These are phyloP conservation scores for Monopterus albus DNA, from an alignment of 2,113 vertebrate species.

Conservation along the genomic window DNA sequence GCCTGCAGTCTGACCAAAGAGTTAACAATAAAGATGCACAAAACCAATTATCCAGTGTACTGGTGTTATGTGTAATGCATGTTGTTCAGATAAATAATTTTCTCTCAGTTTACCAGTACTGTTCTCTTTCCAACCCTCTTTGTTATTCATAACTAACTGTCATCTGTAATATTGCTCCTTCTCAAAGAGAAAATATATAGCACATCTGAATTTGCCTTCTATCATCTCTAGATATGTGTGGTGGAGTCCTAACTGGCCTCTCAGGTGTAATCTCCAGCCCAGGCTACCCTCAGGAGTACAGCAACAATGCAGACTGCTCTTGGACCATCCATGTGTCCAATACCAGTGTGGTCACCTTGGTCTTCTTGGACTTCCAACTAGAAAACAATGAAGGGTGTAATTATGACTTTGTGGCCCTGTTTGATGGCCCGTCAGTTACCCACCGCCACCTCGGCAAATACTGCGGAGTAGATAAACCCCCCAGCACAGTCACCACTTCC, in stretches of 20 bases:
- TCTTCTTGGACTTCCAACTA: conserved; percentile 94
- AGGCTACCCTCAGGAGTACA: conserved; percentile 92
- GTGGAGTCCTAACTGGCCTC: conserved; percentile 90
- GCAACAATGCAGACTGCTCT: conserved; percentile 90
- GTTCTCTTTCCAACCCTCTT: no score
- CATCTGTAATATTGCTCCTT: background rate
- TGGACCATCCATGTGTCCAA: conserved; percentile 89
- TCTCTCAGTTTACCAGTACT: no score
- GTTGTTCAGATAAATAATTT: no score
- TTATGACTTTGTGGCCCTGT: conserved; percentile 93
- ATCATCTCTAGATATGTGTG: conserved; percentile 86
- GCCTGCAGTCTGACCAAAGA: no score
- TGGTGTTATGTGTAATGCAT: no score
- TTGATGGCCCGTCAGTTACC: conserved; percentile 84
- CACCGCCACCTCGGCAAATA: conserved; percentile 84
- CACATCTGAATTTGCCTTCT: background rate
- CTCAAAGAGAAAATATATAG: background rate
- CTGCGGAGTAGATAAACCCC: conserved; percentile 86
- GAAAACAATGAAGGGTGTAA: conserved; percentile 91
- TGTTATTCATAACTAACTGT: no score
- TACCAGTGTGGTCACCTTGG: conserved; percentile 83
- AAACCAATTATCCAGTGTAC: no score
- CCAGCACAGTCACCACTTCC: conserved; percentile 83
- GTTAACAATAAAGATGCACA: no score
- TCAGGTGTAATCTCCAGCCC: conserved; percentile 95